phyloP scores from a whole-genome alignment of 2,797 vertebrate genomes.

The Oreortyx pictus region DNA sequence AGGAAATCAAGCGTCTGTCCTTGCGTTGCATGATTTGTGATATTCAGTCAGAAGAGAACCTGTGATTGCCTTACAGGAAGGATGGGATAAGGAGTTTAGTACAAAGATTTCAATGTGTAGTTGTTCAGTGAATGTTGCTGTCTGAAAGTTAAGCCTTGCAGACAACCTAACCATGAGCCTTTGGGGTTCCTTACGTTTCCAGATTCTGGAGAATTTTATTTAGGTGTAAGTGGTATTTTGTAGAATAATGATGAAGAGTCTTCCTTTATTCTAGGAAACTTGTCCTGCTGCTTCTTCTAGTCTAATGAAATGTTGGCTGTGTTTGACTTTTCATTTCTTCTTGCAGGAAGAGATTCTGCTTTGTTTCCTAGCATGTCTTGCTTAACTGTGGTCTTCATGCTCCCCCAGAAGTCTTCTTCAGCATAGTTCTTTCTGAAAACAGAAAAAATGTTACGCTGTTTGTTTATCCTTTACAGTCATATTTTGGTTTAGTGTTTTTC shows the following conservation, averaged over 20 bases:
- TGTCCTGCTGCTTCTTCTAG: background rate
- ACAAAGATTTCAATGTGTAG: background rate
- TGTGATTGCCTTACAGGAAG: background rate
- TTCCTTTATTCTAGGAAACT: background rate
- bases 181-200: background rate
- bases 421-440: accelerated
- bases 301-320: background rate
- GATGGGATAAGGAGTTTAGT: background rate
- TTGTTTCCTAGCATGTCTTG: background rate
- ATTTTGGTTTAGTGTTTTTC: background rate
- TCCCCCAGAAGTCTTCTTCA: background rate
- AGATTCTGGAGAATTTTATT: background rate
- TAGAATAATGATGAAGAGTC: background rate
- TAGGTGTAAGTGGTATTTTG: background rate
- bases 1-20: background rate
- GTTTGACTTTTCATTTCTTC: background rate
- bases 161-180: background rate
- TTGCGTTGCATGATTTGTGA: background rate
- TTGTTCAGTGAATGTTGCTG: background rate
- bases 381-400: background rate
- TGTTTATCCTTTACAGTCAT: background rate
- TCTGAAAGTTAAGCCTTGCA: background rate
- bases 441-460: background rate
- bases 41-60: background rate
- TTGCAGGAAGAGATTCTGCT: background rate